These are phyloP conservation scores for Trinorchestia longiramus DNA, from an alignment of 1,140 invertebrate species.

Conservation along the genomic window DNA sequence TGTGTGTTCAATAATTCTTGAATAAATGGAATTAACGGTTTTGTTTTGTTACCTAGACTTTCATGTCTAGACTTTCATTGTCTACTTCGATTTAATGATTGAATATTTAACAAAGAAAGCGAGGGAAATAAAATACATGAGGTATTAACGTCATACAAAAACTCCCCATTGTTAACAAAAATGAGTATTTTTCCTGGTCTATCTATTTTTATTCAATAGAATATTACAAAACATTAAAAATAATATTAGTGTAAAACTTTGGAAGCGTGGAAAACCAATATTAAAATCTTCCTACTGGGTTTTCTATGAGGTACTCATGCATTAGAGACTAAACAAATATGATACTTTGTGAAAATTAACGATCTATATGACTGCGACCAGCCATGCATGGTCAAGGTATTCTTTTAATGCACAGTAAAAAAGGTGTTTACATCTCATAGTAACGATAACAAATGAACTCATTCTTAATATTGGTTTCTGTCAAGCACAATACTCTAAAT, in stretches of 20 bases:
- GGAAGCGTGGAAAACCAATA: too few relatives aligned
- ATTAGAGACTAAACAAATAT: neutral
- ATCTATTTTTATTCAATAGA: too few relatives aligned
- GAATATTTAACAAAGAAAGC: too few relatives aligned
- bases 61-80: neutral
- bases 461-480: neutral
- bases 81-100: too few relatives aligned
- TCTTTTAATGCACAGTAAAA: neutral
- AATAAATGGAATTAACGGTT: too few relatives aligned
- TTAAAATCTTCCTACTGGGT: too few relatives aligned
- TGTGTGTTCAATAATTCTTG: neutral
- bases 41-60: too few relatives aligned
- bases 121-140: neutral
- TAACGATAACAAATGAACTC: neutral
- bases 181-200: too few relatives aligned
- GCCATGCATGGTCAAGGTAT: neutral
- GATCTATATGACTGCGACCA: neutral
- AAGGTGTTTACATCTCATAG: neutral
- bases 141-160: neutral
- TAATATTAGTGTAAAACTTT: too few relatives aligned
- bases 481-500: neutral
- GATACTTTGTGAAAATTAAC: neutral
- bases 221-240: too few relatives aligned
- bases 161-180: neutral
- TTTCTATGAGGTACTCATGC: too few relatives aligned